A percentile compares a stretch with the other conserved stretches of the same genome.
These are phyloP conservation scores for Xylota segnis DNA, from an alignment of 2,888 invertebrate species.

Conservation along the genomic window DNA sequence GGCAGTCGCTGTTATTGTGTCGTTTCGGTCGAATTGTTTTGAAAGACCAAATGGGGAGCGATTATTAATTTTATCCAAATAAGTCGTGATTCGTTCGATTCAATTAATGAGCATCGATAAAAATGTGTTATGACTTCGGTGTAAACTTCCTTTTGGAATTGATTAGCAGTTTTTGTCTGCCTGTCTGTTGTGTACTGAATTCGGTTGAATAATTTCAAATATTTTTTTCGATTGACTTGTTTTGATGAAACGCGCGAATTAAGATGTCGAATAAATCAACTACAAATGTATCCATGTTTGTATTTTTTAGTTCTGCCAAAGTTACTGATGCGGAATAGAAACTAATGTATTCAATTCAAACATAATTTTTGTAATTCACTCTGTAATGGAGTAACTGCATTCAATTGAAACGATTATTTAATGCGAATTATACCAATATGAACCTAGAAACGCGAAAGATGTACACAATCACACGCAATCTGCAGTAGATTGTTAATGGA, in stretches of 20 bases:
- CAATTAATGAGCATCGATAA: conserved; percentile 46
- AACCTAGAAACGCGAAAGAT: no score
- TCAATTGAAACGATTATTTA: no score
- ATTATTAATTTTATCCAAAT: conserved; percentile 59
- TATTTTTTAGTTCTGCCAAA: no score
- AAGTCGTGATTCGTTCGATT: conserved; percentile 31
- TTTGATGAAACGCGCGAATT: neutral
- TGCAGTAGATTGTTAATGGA: no score
- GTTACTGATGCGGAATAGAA: no score
- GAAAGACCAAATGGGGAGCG: conserved; percentile 35
- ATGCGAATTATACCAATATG: no score
- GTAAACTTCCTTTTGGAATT: conserved; percentile 30
- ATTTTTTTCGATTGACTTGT: neutral
- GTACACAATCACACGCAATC: no score
- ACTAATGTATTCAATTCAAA: no score
- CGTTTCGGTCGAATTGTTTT: conserved; percentile 35
- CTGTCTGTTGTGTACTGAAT: neutral
- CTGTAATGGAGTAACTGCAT: no score
- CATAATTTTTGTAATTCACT: no score
- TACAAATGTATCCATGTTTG: neutral
- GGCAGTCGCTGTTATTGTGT: conserved; percentile 28
- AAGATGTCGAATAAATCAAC: neutral
- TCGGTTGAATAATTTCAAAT: conserved; percentile 4
- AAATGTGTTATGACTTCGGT: conserved; percentile 32
- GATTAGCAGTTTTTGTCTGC: conserved; percentile 7